phyloP scores from a whole-genome alignment of 2,888 invertebrate genomes.

The Epinotia ramella region DNA sequence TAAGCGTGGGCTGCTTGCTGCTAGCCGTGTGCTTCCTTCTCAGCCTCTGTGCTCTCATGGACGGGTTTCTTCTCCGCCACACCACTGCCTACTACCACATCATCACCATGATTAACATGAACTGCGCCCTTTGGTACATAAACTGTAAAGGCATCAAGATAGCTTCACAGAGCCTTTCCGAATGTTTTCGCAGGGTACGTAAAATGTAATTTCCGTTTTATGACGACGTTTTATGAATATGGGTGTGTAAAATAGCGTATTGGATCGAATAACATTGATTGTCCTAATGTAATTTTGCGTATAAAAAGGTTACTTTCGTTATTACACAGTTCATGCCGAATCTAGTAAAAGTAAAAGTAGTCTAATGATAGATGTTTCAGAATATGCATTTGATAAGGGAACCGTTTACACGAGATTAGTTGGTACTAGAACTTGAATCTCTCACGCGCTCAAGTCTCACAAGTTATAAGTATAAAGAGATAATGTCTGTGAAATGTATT shows the following conservation, averaged over 20 bases:
- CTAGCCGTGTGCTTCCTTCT: conserved; percentile 86
- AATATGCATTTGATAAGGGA: background rate
- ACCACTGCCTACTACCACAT: conserved; percentile 88
- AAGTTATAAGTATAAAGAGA: too few species aligned
- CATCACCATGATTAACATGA: conserved; percentile 90
- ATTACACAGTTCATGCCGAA: conserved; percentile 1
- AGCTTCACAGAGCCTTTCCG: conserved; percentile 84
- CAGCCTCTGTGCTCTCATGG: conserved; percentile 85
- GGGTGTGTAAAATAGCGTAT: conserved; percentile 26
- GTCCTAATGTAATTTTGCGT: conserved; percentile 24
- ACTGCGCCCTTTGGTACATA: conserved; percentile 89
- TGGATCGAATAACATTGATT: conserved; percentile 32
- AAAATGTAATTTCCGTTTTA: conserved; percentile 34
- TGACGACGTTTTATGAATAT: conserved; percentile 35
- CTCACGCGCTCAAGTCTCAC: too few species aligned
- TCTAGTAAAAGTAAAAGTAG: background rate
- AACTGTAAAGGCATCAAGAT: conserved; percentile 88
- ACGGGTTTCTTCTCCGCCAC: conserved; percentile 87
- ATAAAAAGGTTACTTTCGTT: conserved; percentile 30
- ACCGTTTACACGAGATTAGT: too few species aligned
- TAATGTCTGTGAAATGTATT: too few species aligned
- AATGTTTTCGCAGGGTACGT: conserved; percentile 80
- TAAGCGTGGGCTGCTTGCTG: conserved; percentile 86
- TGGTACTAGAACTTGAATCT: too few species aligned
- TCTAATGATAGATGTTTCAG: background rate